phyloP scores from a whole-genome alignment of 2,888 invertebrate species.

The Mythimna ferrago region DNA sequence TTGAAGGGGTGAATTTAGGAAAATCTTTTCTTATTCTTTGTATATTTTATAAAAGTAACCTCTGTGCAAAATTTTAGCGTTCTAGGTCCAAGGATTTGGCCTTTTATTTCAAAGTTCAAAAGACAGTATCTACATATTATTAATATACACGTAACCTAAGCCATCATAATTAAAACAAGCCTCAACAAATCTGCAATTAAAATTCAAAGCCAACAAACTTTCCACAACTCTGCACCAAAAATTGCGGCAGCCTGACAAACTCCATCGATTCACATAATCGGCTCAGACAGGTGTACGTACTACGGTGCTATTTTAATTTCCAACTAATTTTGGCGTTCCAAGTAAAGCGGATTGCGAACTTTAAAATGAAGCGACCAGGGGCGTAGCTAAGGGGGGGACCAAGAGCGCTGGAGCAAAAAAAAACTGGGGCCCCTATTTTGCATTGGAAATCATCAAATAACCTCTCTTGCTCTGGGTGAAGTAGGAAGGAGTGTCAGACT shows the following conservation, averaged over 20 bases:
- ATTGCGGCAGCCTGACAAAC: conserved; percentile 54
- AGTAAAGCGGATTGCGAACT: conserved; percentile 86
- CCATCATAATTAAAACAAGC: conserved; percentile 39
- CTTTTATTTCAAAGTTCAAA: too few relatives aligned
- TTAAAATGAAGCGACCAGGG: conserved; percentile 75
- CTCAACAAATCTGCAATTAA: conserved; percentile 41
- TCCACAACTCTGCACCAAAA: conserved; percentile 42
- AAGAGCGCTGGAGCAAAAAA: too few relatives aligned
- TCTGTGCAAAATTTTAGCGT: too few relatives aligned
- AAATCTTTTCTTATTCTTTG: too few relatives aligned
- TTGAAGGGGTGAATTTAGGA: too few relatives aligned
- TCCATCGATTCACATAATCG: conserved; percentile 77
- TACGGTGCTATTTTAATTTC: conserved; percentile 81
- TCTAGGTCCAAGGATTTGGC: too few relatives aligned
- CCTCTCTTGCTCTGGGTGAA: too few relatives aligned
- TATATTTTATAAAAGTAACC: too few relatives aligned
- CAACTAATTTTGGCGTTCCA: conserved; percentile 82
- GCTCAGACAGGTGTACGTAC: conserved; percentile 86
- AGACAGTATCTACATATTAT: too few relatives aligned
- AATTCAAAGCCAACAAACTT: conserved; percentile 52
- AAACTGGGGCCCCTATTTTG: too few relatives aligned
- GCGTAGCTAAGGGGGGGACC: not conserved
- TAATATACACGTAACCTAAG: not conserved
- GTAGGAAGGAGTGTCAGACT: too few relatives aligned
- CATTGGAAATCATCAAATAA: too few relatives aligned